Base-by-base conservation (phyloP, 2,888 invertebrate species). In the Hemaris fuciformis region DNA sequence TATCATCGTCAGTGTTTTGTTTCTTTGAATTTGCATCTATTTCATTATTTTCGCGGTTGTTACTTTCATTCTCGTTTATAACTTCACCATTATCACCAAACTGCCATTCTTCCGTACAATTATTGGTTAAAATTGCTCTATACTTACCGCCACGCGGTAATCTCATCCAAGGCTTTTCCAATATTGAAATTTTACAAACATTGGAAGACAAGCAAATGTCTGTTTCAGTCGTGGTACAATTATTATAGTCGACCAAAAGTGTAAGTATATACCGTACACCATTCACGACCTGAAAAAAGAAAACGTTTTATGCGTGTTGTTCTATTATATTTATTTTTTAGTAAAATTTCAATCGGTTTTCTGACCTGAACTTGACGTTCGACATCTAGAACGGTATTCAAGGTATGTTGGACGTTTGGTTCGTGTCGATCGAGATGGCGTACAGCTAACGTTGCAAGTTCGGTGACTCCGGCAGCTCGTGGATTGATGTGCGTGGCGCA, bases 81-180 rank as follows among this genome's bases (percentile, higher is more conserved):
- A 82, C 74, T 76, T 88, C 85, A 38, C 88, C 88, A 64, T 87
- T 78, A 62, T 88, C 88, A 34, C 85, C 87, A 73, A 87, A 94
- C 65, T 84, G 81, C 91, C 94, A 94, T 58, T 93, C 86, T 57
- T 87, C 82, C 1, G 95, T 95, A 75, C 96, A 96, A 74, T 96
- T 96, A 70, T 96, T 95, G 23, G 93, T 86, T 57, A 94, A 80
- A 62, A 96, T 90, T 13, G 94, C 91, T 74, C 95, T 94, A 53
- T 93, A 93, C 78, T 94, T 94, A 57, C 93, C 93, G 34, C 94
- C 94, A 80, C 92, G 90, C 13, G 91, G 78, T 60, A 93, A 87
- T 74, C 88, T 90, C 25, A 94, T 77, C 95, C 96, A 95, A 0
- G 95, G 94, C 73, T 95, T 94, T 77, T 95, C 95, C 62, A 95